Evolutionary conservation across 1,140 invertebrate species (phyloP).

Genomic region (Lordiphosa mommai): DNA sequence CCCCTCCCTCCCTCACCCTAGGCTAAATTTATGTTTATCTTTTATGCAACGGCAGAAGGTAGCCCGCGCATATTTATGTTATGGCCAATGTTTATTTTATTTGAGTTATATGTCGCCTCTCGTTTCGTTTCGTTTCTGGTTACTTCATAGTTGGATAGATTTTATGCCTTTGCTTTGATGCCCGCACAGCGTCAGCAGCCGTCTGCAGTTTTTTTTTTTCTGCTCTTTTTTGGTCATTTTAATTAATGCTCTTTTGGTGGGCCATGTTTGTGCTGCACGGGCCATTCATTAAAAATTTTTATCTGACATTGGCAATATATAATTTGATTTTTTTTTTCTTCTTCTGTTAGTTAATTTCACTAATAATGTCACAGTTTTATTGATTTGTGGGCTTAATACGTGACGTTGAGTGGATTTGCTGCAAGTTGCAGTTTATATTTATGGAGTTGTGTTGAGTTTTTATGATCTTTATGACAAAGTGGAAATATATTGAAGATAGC

Average conservation of each 20-base stretch:
- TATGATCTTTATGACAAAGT: constrained; percentile 14
- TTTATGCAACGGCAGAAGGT: constrained; percentile 33
- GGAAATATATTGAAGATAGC: too few species aligned
- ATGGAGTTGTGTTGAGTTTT: constrained; percentile 24
- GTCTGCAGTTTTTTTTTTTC: constrained; percentile 12
- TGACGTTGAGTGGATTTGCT: constrained; percentile 38
- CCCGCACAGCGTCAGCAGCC: constrained; percentile 22
- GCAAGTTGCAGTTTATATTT: constrained; percentile 33
- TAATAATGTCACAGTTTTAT: constrained; percentile 64
- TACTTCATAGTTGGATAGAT: constrained; percentile 36
- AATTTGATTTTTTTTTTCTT: constrained; percentile 39
- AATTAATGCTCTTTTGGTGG: constrained; percentile 59
- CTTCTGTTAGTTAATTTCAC: constrained; percentile 29
- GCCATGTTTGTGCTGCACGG: constrained; percentile 24
- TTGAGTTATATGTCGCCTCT: constrained; percentile 67
- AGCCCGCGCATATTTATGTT: constrained; percentile 66
- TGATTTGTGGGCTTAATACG: constrained; percentile 60
- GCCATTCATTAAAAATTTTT: constrained; percentile 56
- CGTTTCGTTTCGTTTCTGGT: constrained; percentile 11
- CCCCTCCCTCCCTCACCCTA: constrained; percentile 5
- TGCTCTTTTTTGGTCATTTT: constrained; percentile 18
- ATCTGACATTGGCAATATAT: constrained; percentile 68
- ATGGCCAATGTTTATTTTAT: constrained; percentile 70
- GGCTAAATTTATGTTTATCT: constrained; percentile 67
- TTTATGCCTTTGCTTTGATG: constrained; percentile 41